These are phyloP conservation scores for Sylvietta virens DNA, from an alignment of 2,113 vertebrate species.

Conservation along the genomic window DNA sequence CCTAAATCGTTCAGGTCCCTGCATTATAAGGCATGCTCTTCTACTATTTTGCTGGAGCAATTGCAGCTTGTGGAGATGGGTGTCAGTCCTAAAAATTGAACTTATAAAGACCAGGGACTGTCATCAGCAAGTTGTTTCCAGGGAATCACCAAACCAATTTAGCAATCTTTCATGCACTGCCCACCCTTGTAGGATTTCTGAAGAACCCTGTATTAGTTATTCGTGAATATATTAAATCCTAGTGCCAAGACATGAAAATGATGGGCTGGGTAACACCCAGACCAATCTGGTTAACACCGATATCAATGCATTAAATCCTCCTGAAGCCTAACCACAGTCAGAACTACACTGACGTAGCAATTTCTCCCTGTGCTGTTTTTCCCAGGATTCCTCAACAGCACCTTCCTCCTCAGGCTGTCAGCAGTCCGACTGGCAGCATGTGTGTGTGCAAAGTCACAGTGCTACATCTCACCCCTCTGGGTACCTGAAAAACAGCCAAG, in stretches of 20 bases:
- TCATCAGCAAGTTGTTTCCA: neutral
- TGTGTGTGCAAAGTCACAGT: neutral
- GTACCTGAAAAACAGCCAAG: neutral
- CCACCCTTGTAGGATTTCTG: neutral
- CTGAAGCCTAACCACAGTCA: neutral
- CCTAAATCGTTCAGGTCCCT: neutral
- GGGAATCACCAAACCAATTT: neutral
- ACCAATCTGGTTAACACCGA: neutral
- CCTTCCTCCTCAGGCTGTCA: neutral
- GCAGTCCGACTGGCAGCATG: neutral
- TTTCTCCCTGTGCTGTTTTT: neutral
- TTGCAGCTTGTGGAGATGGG: neutral
- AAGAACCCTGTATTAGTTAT: neutral
- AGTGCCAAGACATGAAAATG: neutral
- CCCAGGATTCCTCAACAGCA: neutral
- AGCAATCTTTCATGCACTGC: neutral
- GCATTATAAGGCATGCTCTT: neutral
- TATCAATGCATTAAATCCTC: neutral
- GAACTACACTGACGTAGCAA: neutral
- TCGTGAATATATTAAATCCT: neutral
- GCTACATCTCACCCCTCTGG: neutral
- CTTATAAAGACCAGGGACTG: neutral
- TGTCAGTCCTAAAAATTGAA: neutral
- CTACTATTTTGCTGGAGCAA: neutral
- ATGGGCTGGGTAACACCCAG: neutral